Conservation (phyloP, 1,140 invertebrate species). For the Rhyacophila brunnea region DNA sequence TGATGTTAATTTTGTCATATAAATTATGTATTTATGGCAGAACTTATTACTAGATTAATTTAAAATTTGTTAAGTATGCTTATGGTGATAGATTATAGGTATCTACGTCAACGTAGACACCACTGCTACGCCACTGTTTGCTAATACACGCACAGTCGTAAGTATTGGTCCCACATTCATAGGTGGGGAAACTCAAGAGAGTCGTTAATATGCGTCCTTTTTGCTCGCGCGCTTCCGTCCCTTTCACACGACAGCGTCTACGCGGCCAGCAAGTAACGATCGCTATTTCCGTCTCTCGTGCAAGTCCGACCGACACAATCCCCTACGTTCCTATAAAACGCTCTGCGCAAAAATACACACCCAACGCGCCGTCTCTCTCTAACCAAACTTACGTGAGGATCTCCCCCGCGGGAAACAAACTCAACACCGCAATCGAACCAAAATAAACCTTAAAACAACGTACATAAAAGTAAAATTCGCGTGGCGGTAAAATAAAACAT, state of each 20-base stretch:
- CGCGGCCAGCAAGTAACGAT: slow-evolving; percentile 32
- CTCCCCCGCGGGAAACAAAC: not conserved
- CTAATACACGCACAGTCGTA: not conserved
- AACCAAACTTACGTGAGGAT: slow-evolving; percentile 2
- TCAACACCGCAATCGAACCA: not conserved
- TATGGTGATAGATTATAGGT: too few relatives aligned
- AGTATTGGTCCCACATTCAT: slow-evolving; percentile 14
- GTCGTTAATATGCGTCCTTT: slow-evolving; percentile 11
- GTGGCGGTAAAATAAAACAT: not conserved
- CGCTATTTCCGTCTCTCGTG: slow-evolving; percentile 30
- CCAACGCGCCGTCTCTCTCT: slow-evolving; percentile 22
- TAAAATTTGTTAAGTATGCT: too few relatives aligned
- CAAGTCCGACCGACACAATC: slow-evolving; percentile 11
- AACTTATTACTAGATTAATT: too few relatives aligned
- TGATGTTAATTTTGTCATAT: too few relatives aligned
- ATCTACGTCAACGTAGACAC: too few relatives aligned
- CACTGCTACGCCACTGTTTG: not conserved
- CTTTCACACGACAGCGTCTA: slow-evolving; percentile 19
- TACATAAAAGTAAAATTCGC: not conserved
- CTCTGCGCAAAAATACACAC: slow-evolving; percentile 34
- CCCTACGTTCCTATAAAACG: slow-evolving; percentile 29
- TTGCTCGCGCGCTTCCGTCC: slow-evolving; percentile 14
- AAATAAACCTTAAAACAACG: slow-evolving; percentile 1
- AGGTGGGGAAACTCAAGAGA: slow-evolving; percentile 24
- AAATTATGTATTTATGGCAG: too few relatives aligned